phyloP scores from a whole-genome alignment of 2,797 vertebrate species.

The Malacoraja senta region DNA sequence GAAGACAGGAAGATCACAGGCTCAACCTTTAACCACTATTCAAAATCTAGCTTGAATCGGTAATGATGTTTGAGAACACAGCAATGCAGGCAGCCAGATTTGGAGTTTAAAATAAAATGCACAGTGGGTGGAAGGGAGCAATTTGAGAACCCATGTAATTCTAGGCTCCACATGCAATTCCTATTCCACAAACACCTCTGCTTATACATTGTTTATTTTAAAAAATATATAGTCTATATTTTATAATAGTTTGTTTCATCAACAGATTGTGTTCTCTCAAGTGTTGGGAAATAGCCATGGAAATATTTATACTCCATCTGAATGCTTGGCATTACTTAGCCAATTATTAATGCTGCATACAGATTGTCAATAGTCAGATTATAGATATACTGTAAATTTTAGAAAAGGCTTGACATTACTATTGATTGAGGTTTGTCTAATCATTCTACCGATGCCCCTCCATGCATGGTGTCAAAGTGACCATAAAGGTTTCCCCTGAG shows the following conservation, averaged over 20 bases:
- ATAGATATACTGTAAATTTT: neutral
- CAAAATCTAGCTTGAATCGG: constrained; percentile 3
- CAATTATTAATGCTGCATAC: neutral
- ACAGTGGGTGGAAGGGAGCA: constrained; percentile 9
- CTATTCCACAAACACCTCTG: neutral
- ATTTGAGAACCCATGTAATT: neutral
- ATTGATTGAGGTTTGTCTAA: neutral
- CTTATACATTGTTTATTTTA: neutral
- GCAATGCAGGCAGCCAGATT: neutral
- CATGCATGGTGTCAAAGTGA: neutral
- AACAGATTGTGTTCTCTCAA: neutral
- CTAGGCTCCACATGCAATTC: neutral
- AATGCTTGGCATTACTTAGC: neutral
- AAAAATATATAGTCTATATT: neutral
- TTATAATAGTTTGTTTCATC: neutral
- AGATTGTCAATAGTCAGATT: neutral
- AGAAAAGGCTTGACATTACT: neutral
- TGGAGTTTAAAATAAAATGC: neutral
- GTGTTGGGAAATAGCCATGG: neutral
- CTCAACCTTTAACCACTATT: neutral
- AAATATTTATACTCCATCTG: neutral
- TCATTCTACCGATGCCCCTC: neutral
- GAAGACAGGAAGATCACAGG: neutral
- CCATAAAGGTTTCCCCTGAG: too few species aligned
- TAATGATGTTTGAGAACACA: constrained; percentile 6